These are phyloP conservation scores for Ctenosaura bakeri DNA, from an alignment of 2,797 vertebrate species.

Conservation along the genomic window DNA sequence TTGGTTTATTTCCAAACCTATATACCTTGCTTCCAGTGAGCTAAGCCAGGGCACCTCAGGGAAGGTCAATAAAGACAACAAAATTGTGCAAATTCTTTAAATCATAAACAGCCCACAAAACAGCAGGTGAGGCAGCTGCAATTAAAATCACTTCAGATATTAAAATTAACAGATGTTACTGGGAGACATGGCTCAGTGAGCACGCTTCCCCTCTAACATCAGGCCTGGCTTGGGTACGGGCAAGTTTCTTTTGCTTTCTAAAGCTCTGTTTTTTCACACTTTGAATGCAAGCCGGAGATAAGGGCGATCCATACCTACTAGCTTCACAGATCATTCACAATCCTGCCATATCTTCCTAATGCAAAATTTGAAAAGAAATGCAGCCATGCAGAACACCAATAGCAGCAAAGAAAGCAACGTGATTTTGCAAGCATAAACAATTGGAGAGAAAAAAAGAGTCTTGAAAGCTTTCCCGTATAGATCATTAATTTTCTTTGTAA, in stretches of 20 bases:
- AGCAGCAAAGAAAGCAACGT: conserved; percentile 49
- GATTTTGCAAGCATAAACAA: conserved; percentile 51
- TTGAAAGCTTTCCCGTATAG: conserved; percentile 64
- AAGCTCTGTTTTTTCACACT: background rate
- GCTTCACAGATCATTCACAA: background rate
- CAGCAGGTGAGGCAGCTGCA: background rate
- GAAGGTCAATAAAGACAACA: background rate
- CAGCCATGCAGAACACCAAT: conserved; percentile 69
- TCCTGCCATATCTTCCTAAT: background rate
- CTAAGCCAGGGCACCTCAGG: too few species aligned
- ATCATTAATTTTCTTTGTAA: background rate
- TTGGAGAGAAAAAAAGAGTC: conserved; percentile 21
- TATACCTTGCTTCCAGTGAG: too few species aligned
- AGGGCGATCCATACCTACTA: background rate
- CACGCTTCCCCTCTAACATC: background rate
- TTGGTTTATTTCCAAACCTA: background rate
- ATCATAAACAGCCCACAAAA: background rate
- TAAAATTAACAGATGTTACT: background rate
- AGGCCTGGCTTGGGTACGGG: background rate
- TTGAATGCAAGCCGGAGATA: too few species aligned
- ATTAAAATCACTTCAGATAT: background rate
- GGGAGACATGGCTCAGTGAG: too few species aligned
- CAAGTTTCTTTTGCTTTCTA: background rate
- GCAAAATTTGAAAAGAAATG: conserved; percentile 47
- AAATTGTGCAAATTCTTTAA: background rate